These are phyloP conservation scores for Bubo bubo DNA, from an alignment of 2,113 vertebrate species.

Conservation along the genomic window DNA sequence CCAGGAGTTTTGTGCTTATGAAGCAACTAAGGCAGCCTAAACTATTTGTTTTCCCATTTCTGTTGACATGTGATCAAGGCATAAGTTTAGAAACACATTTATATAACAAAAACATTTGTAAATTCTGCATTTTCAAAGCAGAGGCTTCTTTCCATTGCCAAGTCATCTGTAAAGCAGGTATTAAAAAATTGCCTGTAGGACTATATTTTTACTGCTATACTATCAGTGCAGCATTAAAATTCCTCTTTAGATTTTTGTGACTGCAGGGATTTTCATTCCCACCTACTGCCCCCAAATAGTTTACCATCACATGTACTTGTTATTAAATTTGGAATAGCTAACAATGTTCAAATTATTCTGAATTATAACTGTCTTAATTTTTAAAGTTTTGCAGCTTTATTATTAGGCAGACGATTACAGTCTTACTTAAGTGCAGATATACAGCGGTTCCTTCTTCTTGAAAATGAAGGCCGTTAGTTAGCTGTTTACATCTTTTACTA, in stretches of 20 bases:
- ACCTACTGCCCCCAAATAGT: neutral
- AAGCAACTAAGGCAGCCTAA: constrained; percentile 9
- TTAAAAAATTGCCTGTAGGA: neutral
- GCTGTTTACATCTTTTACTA: neutral
- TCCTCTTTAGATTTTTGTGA: neutral
- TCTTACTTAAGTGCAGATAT: neutral
- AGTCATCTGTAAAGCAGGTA: neutral
- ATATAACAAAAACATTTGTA: neutral
- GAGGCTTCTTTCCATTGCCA: neutral
- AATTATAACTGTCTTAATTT: neutral
- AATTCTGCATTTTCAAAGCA: neutral
- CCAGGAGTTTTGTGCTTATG: constrained; percentile 50
- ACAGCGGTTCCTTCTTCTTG: neutral
- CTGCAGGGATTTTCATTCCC: neutral
- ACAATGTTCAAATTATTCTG: neutral
- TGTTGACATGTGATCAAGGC: neutral
- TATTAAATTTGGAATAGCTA: neutral
- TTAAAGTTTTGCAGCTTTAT: neutral
- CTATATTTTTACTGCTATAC: neutral
- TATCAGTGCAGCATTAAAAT: neutral
- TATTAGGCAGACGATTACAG: neutral
- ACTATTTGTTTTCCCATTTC: neutral
- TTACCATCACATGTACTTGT: neutral
- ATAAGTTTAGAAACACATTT: neutral
- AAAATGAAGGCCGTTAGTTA: neutral